These are phyloP conservation scores for Streblospio benedicti DNA, from an alignment of 1,140 invertebrate species.

Conservation along the genomic window DNA sequence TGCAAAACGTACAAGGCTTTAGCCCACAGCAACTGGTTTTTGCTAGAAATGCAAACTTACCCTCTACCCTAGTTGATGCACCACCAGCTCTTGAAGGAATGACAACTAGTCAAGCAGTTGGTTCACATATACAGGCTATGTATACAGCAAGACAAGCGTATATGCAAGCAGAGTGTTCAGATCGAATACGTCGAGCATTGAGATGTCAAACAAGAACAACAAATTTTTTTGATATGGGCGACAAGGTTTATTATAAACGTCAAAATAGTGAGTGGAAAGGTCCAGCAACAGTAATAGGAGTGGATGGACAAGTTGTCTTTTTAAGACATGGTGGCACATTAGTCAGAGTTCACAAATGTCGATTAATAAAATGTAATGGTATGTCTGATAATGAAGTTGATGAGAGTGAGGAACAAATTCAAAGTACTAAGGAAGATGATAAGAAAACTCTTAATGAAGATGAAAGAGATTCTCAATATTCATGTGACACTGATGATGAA, in stretches of 20 bases:
- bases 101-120: conserved; percentile 8
- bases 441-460: too few relatives aligned
- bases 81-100: conserved; percentile 15
- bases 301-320: conserved; percentile 19
- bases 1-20: conserved; percentile 5
- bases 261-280: conserved; percentile 20
- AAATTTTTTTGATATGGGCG: conserved; percentile 11
- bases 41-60: conserved; percentile 17
- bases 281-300: conserved; percentile 20
- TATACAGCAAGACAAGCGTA: conserved; percentile 15
- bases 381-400: too few relatives aligned
- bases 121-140: conserved; percentile 8
- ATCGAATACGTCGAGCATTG: conserved; percentile 19
- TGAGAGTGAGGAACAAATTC: too few relatives aligned
- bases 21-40: conserved; percentile 16
- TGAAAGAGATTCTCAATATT: too few relatives aligned
- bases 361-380: neutral
- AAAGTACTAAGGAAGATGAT: too few relatives aligned
- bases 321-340: conserved; percentile 18
- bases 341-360: conserved; percentile 14
- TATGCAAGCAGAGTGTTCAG: conserved; percentile 19
- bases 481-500: too few relatives aligned
- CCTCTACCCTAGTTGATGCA: conserved; percentile 8
- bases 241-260: conserved; percentile 19
- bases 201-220: conserved; percentile 10